These are phyloP conservation scores for Melitaea cinxia DNA, from an alignment of 1,140 invertebrate species.

Conservation along the genomic window DNA sequence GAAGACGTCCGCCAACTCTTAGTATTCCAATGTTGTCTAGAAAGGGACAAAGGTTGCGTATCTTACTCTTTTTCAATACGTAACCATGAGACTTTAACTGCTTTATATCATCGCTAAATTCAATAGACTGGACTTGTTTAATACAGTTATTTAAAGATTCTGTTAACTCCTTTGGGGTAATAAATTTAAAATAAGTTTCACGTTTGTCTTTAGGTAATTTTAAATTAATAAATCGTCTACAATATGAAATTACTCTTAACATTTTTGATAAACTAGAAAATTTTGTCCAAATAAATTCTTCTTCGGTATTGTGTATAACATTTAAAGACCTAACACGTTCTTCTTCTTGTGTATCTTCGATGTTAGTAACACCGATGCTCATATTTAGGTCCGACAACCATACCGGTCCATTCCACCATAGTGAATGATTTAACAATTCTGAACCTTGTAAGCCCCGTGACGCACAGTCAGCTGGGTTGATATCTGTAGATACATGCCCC, in stretches of 20 bases:
- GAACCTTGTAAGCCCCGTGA: slow-evolving; percentile 14
- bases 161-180: neutral
- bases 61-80: no score
- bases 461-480: slow-evolving; percentile 31
- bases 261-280: slow-evolving; percentile 41
- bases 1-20: no score
- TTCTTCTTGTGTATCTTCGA: slow-evolving; percentile 37
- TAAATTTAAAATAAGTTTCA: no score
- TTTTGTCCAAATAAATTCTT: slow-evolving; percentile 33
- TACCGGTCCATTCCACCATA: slow-evolving; percentile 29
- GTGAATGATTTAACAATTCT: neutral
- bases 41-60: no score
- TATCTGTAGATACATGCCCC: slow-evolving; percentile 19
- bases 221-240: slow-evolving; percentile 31
- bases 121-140: neutral
- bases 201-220: no score
- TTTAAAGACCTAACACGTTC: slow-evolving; percentile 26
- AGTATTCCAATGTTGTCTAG: no score
- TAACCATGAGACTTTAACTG: no score
- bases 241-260: slow-evolving; percentile 38
- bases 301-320: slow-evolving; percentile 1
- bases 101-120: no score
- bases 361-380: neutral
- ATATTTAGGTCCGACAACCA: slow-evolving; percentile 7
- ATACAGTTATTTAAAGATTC: neutral